phyloP scores from a whole-genome alignment of 2,888 invertebrate genomes.

The Acrobasis suavella region DNA sequence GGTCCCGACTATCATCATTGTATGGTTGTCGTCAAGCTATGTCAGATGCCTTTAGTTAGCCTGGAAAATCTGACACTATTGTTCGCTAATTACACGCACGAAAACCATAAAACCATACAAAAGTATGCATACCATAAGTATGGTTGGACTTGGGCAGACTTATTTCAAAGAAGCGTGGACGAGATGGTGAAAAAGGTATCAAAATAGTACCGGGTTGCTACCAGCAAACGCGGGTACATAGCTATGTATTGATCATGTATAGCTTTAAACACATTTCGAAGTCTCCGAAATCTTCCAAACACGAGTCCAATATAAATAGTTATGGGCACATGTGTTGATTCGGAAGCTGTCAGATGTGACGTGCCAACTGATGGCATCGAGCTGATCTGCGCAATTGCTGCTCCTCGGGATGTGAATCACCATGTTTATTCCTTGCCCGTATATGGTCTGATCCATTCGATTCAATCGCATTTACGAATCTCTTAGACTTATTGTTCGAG shows the following conservation, averaged over 20 bases:
- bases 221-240: too few relatives aligned
- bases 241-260: too few relatives aligned
- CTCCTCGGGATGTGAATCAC: neutral
- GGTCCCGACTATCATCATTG: too few relatives aligned
- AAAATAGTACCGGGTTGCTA: too few relatives aligned
- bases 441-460: constrained; percentile 10
- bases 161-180: too few relatives aligned
- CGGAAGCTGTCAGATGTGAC: neutral
- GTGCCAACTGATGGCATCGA: constrained; percentile 7
- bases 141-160: too few relatives aligned
- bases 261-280: constrained; percentile 3
- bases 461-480: neutral
- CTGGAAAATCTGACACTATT: too few relatives aligned
- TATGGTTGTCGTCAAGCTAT: too few relatives aligned
- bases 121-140: too few relatives aligned
- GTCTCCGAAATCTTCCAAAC: neutral
- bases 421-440: constrained; percentile 2
- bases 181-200: neutral
- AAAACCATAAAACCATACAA: too few relatives aligned
- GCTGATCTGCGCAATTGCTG: constrained; percentile 9
- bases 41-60: too few relatives aligned
- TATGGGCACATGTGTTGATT: neutral
- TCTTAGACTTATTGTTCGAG: neutral
- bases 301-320: constrained; percentile 11
- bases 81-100: too few relatives aligned